Conservation (phyloP, 2,888 invertebrate genomes). For the Mantis religiosa region DNA sequence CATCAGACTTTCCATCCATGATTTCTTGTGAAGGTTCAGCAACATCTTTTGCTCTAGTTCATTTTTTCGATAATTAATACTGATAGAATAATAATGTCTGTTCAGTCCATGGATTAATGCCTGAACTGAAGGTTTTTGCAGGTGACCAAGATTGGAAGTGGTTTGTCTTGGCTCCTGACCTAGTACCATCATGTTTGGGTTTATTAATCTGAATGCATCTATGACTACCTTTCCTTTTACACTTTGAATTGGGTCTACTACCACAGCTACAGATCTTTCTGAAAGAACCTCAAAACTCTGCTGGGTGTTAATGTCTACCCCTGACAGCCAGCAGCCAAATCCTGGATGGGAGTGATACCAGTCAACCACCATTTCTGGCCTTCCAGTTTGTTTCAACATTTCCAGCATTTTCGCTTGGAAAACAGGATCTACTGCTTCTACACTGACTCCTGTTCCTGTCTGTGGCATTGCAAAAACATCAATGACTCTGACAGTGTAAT, state of each 20-base stretch:
- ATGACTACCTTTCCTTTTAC: slow-evolving; percentile 97
- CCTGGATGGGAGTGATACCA: slow-evolving; percentile 99
- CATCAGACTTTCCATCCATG: slow-evolving; percentile 95
- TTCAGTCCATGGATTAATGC: slow-evolving; percentile 98
- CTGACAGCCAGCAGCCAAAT: slow-evolving; percentile 99
- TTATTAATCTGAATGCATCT: slow-evolving; percentile 97
- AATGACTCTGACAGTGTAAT: slow-evolving; percentile 97
- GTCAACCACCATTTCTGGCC: slow-evolving; percentile 99
- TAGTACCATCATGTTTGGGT: slow-evolving; percentile 98
- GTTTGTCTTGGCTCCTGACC: slow-evolving; percentile 99
- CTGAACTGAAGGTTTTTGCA: slow-evolving; percentile 97
- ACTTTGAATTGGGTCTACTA: slow-evolving; percentile 98
- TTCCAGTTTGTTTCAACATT: slow-evolving; percentile 96
- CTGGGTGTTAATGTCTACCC: slow-evolving; percentile 98
- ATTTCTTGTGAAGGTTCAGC: slow-evolving; percentile 95
- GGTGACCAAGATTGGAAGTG: slow-evolving; percentile 96
- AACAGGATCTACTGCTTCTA: slow-evolving; percentile 99
- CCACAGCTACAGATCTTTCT: slow-evolving; percentile 97
- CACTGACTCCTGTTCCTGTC: slow-evolving; percentile 95
- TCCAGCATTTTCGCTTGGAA: slow-evolving; percentile 99
- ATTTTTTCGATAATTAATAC: slow-evolving; percentile 98
- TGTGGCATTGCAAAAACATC: slow-evolving; percentile 99
- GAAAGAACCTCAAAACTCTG: slow-evolving; percentile 98
- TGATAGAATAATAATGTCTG: slow-evolving; percentile 98
- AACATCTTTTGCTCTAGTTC: slow-evolving; percentile 99